phyloP scores from a whole-genome alignment of 2,797 vertebrate species.

The Macroramphosus scolopax region DNA sequence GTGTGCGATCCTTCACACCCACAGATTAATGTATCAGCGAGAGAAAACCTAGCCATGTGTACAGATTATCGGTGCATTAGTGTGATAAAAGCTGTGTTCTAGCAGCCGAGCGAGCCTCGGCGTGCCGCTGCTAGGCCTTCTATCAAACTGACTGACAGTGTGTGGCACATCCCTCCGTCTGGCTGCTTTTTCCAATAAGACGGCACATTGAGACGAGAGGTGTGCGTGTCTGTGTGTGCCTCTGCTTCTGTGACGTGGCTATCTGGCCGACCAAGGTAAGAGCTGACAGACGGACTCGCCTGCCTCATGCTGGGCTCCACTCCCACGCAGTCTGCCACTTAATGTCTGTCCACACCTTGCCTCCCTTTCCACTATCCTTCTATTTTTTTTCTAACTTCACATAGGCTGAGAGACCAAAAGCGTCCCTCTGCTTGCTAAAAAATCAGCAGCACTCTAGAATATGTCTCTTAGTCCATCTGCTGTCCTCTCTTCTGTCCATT shows the following conservation, averaged over 20 bases:
- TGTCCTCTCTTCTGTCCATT: too few relatives aligned
- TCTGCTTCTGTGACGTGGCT: constrained; percentile 24
- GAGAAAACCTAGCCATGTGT: constrained; percentile 43
- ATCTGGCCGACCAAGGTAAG: constrained; percentile 54
- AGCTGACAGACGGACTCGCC: constrained; percentile 57
- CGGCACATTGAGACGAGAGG: constrained; percentile 27
- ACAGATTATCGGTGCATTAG: constrained; percentile 64
- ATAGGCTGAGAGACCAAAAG: constrained; percentile 37
- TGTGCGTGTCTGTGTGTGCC: constrained; percentile 12
- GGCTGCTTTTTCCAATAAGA: constrained; percentile 43
- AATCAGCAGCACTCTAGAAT: too few relatives aligned
- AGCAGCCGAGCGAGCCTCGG: constrained; percentile 33
- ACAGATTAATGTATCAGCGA: constrained; percentile 42
- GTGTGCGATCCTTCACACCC: constrained; percentile 44
- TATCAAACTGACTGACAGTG: constrained; percentile 56
- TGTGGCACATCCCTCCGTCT: constrained; percentile 42
- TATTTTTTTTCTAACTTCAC: constrained; percentile 19
- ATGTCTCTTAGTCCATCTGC: too few relatives aligned
- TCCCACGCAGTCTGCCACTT: constrained; percentile 59
- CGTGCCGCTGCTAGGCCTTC: constrained; percentile 51
- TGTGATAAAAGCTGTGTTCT: constrained; percentile 57
- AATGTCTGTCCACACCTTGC: constrained; percentile 6
- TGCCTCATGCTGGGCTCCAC: constrained; percentile 37
- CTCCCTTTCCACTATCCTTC: constrained; percentile 15
- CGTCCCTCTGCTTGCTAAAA: constrained; percentile 20